These are phyloP conservation scores for Osmoderma eremita DNA, from an alignment of 2,888 invertebrate species.

Conservation along the genomic window DNA sequence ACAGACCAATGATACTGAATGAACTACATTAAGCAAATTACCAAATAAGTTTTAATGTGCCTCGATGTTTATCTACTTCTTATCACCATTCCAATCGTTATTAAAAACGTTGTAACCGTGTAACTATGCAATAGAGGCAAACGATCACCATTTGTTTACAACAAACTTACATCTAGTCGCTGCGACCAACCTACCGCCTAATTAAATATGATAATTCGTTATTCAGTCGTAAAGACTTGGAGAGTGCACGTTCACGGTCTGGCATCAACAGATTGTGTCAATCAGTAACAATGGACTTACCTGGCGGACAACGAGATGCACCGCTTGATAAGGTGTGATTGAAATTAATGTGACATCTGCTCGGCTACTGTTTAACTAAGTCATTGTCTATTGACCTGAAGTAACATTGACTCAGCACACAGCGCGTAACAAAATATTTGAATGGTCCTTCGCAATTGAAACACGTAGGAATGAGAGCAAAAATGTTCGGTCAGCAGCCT, in stretches of 20 bases:
- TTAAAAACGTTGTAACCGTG: not conserved
- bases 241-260: slow-evolving; percentile 25
- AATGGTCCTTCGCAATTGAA: not conserved
- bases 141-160: slow-evolving; percentile 2
- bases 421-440: slow-evolving; percentile 11
- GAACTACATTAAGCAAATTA: too few relatives aligned
- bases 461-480: too few relatives aligned
- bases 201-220: slow-evolving; percentile 42
- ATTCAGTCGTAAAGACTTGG: slow-evolving; percentile 35
- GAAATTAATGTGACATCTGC: slow-evolving; percentile 44
- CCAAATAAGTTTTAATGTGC: not conserved
- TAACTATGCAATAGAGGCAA: not conserved
- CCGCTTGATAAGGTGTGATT: slow-evolving; percentile 39
- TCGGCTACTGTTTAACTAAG: slow-evolving; percentile 42
- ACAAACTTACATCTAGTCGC: not conserved
- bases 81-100: not conserved
- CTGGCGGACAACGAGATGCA: slow-evolving; percentile 40
- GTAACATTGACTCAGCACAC: slow-evolving; percentile 22
- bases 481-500: too few relatives aligned
- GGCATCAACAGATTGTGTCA: slow-evolving; percentile 39
- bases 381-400: slow-evolving; percentile 41
- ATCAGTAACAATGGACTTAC: slow-evolving; percentile 41
- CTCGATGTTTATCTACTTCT: not conserved
- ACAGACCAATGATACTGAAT: too few relatives aligned
- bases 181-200: slow-evolving; percentile 19